Conservation (phyloP, 2,888 invertebrate genomes). For the Melanchra persicariae region DNA sequence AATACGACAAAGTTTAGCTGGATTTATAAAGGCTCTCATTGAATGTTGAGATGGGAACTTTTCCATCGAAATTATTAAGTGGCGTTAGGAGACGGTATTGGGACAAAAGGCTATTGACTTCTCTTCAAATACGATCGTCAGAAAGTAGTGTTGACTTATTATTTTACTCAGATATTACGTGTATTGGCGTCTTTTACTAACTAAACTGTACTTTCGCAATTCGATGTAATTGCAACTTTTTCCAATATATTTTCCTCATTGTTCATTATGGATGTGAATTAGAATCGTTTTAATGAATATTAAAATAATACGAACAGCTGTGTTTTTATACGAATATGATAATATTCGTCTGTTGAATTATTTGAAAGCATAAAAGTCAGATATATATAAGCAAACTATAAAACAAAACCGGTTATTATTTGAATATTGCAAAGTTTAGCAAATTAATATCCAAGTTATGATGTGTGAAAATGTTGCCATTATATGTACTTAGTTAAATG, state of each 20-base stretch:
- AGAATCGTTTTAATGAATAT: neutral
- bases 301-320: slow-evolving; percentile 15
- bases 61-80: slow-evolving; percentile 55
- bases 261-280: neutral
- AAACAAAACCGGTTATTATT: slow-evolving; percentile 30
- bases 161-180: slow-evolving; percentile 31
- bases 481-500: neutral
- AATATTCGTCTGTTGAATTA: slow-evolving; percentile 4
- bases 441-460: neutral
- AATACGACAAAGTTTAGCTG: slow-evolving; percentile 46
- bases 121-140: slow-evolving; percentile 27
- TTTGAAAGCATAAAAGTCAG: neutral
- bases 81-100: slow-evolving; percentile 31
- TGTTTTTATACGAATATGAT: slow-evolving; percentile 22
- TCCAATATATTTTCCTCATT: neutral
- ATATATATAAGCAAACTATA: no score
- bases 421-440: neutral
- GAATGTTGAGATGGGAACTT: slow-evolving; percentile 42
- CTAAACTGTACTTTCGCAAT: neutral
- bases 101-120: slow-evolving; percentile 47
- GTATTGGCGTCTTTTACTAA: slow-evolving; percentile 7
- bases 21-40: slow-evolving; percentile 44
- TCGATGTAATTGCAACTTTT: neutral
- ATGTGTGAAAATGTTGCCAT: slow-evolving; percentile 17
- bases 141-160: slow-evolving; percentile 30